A percentile compares a stretch with the other conserved stretches of the same genome.
These are phyloP conservation scores for Copidosoma aretas DNA, from an alignment of 2,888 invertebrate genomes.

Conservation along the genomic window DNA sequence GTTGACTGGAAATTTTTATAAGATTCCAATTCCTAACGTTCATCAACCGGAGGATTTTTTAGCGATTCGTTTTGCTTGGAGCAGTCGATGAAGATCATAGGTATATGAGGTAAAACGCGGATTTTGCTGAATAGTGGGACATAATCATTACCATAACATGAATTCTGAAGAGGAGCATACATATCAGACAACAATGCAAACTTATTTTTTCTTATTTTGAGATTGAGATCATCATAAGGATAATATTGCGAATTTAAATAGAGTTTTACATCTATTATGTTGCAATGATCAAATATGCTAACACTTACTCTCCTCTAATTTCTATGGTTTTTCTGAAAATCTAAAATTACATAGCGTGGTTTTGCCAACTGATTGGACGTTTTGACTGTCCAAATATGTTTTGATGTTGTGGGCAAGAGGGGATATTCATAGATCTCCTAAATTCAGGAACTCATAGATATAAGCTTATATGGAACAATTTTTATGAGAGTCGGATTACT, in stretches of 20 bases:
- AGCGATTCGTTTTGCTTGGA: slow-evolving; percentile 24
- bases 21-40: slow-evolving; percentile 10
- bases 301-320: slow-evolving; percentile 45
- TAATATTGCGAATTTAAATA: slow-evolving; percentile 55
- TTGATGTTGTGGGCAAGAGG: too few relatives aligned
- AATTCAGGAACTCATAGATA: too few relatives aligned
- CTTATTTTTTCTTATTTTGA: slow-evolving; percentile 28
- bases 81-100: neutral
- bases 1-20: slow-evolving; percentile 6
- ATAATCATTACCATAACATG: slow-evolving; percentile 1
- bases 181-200: slow-evolving; percentile 28
- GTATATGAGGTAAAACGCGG: neutral
- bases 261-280: slow-evolving; percentile 53
- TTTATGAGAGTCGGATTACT: too few relatives aligned
- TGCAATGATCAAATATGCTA: slow-evolving; percentile 46
- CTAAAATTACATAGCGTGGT: slow-evolving; percentile 56
- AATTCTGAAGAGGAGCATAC: slow-evolving; percentile 42
- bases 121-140: neutral
- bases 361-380: slow-evolving; percentile 51
- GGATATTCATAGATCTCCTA: neutral
- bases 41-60: slow-evolving; percentile 17
- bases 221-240: slow-evolving; percentile 47
- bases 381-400: too few relatives aligned
- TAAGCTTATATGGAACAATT: too few relatives aligned
- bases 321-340: slow-evolving; percentile 57